Percentiles rank a stretch among this genome's conserved stretches.
phyloP scores from a whole-genome alignment of 2,888 invertebrate genomes.

The Melanchra persicariae region DNA sequence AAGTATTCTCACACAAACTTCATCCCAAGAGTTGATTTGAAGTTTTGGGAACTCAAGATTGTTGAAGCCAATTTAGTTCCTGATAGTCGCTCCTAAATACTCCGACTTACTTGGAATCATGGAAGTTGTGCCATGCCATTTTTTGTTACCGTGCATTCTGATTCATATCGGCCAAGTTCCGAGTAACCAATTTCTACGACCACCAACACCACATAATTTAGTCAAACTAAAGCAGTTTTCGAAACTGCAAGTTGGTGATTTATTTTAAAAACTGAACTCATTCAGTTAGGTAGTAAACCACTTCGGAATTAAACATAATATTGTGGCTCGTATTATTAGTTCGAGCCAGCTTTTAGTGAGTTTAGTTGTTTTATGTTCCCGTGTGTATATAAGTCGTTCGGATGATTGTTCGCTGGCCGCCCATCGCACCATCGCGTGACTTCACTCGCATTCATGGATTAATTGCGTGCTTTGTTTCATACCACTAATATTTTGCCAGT shows the following conservation, averaged over 20 bases:
- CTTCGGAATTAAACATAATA: constrained; percentile 25
- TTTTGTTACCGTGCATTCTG: constrained; percentile 40
- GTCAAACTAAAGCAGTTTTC: constrained; percentile 39
- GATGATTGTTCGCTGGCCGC: constrained; percentile 43
- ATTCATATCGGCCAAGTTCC: constrained; percentile 42
- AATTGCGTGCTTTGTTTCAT: constrained; percentile 58
- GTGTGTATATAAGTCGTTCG: constrained; percentile 25
- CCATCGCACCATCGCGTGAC: constrained; percentile 50
- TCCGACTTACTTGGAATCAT: constrained; percentile 34
- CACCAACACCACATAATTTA: constrained; percentile 43
- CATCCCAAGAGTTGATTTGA: constrained; percentile 54
- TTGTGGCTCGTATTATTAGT: constrained; percentile 21
- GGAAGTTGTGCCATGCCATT: constrained; percentile 41
- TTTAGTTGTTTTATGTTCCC: constrained; percentile 34
- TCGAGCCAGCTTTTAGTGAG: constrained; percentile 25
- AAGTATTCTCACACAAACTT: constrained; percentile 63
- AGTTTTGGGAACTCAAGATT: constrained; percentile 50
- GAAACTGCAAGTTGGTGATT: constrained; percentile 29
- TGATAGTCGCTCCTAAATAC: constrained; percentile 42
- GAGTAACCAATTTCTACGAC: constrained; percentile 32
- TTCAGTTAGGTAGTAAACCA: constrained; percentile 25
- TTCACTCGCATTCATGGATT: constrained; percentile 50
- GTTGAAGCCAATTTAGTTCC: constrained; percentile 59
- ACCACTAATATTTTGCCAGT: constrained; percentile 48
- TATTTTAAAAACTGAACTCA: constrained; percentile 38